Percentiles rank a stretch among this genome's conserved stretches.
These are phyloP conservation scores for Euphydryas editha DNA, from an alignment of 2,888 invertebrate species.

Conservation along the genomic window DNA sequence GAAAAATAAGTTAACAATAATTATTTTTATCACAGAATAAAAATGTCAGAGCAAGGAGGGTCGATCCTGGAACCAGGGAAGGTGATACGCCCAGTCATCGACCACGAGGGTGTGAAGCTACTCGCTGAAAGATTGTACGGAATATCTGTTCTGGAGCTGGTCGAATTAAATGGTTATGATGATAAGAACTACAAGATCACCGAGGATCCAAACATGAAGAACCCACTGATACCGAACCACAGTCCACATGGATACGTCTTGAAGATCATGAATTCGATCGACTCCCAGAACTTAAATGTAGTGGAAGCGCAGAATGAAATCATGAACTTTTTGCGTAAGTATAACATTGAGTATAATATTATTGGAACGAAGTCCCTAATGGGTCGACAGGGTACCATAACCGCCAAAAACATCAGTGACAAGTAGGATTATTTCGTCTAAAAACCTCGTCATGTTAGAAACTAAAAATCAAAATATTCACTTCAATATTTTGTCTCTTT, in stretches of 20 bases:
- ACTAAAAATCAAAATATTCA: too few species aligned
- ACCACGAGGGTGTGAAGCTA: slow-evolving; percentile 76
- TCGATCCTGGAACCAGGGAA: slow-evolving; percentile 77
- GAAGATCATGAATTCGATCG: slow-evolving; percentile 92
- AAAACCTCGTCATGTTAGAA: too few species aligned
- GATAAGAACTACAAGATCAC: slow-evolving; percentile 89
- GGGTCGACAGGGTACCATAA: too few species aligned
- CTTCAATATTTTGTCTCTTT: too few species aligned
- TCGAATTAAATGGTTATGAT: slow-evolving; percentile 89
- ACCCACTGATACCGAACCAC: slow-evolving; percentile 82
- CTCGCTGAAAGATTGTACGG: slow-evolving; percentile 85
- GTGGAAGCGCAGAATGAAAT: slow-evolving; percentile 90
- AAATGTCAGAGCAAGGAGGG: slow-evolving; percentile 28
- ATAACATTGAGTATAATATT: not conserved
- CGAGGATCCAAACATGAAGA: slow-evolving; percentile 84
- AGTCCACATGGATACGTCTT: slow-evolving; percentile 88
- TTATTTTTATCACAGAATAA: not conserved
- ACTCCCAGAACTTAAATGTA: slow-evolving; percentile 86
- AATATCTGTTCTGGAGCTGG: slow-evolving; percentile 81
- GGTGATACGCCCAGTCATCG: slow-evolving; percentile 82
- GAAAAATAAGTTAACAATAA: too few species aligned
- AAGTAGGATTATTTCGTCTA: too few species aligned
- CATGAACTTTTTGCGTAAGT: slow-evolving; percentile 88
- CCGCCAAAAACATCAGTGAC: too few species aligned
- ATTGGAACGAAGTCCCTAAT: too few species aligned